These are phyloP conservation scores for Cacajao melanocephalus DNA, from an alignment of 2,797 vertebrate species.

Conservation along the genomic window DNA sequence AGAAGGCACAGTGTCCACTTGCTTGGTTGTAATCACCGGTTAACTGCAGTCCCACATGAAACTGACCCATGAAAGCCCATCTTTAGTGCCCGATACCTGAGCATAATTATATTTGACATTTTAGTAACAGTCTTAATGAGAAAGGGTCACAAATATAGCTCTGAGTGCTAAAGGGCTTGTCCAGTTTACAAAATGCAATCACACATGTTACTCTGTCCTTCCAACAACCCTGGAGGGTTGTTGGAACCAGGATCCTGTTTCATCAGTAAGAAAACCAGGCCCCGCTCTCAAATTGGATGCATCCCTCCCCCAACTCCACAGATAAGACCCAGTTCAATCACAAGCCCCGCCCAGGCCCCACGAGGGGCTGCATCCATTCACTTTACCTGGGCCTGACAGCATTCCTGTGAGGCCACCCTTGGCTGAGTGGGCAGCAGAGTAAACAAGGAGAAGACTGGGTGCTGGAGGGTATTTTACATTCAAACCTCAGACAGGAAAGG, in stretches of 20 bases:
- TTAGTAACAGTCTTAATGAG: neutral
- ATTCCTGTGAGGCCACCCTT: neutral
- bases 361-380: neutral
- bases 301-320: neutral
- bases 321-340: neutral
- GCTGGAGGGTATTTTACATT: neutral
- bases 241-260: neutral
- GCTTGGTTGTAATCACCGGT: neutral
- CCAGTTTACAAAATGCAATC: neutral
- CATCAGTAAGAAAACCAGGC: neutral
- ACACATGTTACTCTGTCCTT: rapidly evolving
- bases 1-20: neutral
- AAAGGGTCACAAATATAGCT: neutral
- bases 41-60: neutral
- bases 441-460: neutral
- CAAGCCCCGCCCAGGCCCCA: neutral
- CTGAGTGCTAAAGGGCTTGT: neutral
- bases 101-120: neutral
- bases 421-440: neutral
- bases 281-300: neutral
- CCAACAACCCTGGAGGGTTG: neutral
- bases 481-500: neutral
- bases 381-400: neutral
- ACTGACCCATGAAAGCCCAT: neutral
- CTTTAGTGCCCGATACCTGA: neutral